phyloP scores from a whole-genome alignment of 2,888 invertebrate species.

The Diadromus collaris region DNA sequence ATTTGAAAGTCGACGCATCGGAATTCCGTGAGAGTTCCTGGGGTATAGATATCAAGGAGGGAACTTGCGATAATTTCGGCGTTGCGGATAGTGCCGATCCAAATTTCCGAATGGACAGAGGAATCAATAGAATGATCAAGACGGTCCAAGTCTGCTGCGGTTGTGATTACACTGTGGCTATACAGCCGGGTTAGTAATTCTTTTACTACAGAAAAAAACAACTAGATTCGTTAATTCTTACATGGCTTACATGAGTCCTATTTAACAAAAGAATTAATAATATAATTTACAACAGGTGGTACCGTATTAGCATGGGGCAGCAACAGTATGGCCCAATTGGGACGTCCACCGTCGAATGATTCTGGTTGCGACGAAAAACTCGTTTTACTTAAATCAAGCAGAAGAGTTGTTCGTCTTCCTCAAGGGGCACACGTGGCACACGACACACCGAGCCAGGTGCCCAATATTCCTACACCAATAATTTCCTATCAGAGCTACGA shows the following conservation, averaged over 20 bases:
- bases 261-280: neutral
- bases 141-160: conserved; percentile 84
- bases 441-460: conserved; percentile 79
- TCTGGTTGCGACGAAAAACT: conserved; percentile 82
- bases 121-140: conserved; percentile 72
- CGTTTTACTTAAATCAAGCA: conserved; percentile 87
- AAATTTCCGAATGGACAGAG: conserved; percentile 65
- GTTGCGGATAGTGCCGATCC: conserved; percentile 51
- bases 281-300: conserved; percentile 79
- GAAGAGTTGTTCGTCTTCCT: conserved; percentile 87
- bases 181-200: conserved; percentile 78
- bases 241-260: too few relatives aligned
- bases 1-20: conserved; percentile 55
- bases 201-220: neutral
- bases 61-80: conserved; percentile 48
- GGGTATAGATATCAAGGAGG: conserved; percentile 54
- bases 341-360: conserved; percentile 82
- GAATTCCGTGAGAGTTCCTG: conserved; percentile 54
- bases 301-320: conserved; percentile 90
- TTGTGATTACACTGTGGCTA: conserved; percentile 88
- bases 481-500: conserved; percentile 79
- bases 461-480: conserved; percentile 78
- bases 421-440: conserved; percentile 76
- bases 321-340: conserved; percentile 85
- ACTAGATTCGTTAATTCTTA: neutral